Base-by-base conservation (phyloP, 2,113 vertebrate species). In the Paedocypris sp. region DNA sequence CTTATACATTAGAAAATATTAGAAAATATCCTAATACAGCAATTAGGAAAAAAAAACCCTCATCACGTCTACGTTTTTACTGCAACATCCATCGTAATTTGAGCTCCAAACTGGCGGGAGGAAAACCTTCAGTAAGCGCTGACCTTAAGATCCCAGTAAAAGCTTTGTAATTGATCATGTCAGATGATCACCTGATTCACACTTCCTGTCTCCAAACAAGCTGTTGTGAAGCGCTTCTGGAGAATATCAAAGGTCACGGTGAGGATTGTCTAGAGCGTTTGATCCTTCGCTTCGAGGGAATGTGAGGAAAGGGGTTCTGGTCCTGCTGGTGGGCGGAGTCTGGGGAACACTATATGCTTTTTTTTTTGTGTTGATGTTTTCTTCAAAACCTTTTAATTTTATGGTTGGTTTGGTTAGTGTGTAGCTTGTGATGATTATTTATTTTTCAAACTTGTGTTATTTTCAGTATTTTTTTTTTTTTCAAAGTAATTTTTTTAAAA, bases 161-260 rank as follows among this genome's bases (percentile, higher is more conserved):
- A 42, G 38, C 53, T 57, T 57, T 57, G 53, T 57, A 57, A 43
- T 43, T 57, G 54, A 43, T 58, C 42, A 58, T 58, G 39, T 58
- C 54, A 58, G 43, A 58, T 58, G 38, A 58, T 58, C 54, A 43
- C 12, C 13, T 23, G 6, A 28, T 29, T 56, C 52, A 19, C 35
- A 38, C 20, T 53, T 16, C 18, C 11, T 19, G 9, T 2, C 7
- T 32, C 53, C 15, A 58, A 58, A 58, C 26, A 29, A 32, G 38
- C 39, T 58, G 43, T 6, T 32, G 28, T 45, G 39, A 28, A 43
- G 26, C 13, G 54, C 54, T 58, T 43, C 39, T 43, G 16, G 43
- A 43, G 54, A 58, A 43, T 58, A 58, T 58, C 25, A 58, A 58
- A 58, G 54, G 54, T 58, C 54, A 32, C 39, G 32, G 15, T 58